Conservation (phyloP, 1,140 invertebrate species). For the Maconellicoccus hirsutus region DNA sequence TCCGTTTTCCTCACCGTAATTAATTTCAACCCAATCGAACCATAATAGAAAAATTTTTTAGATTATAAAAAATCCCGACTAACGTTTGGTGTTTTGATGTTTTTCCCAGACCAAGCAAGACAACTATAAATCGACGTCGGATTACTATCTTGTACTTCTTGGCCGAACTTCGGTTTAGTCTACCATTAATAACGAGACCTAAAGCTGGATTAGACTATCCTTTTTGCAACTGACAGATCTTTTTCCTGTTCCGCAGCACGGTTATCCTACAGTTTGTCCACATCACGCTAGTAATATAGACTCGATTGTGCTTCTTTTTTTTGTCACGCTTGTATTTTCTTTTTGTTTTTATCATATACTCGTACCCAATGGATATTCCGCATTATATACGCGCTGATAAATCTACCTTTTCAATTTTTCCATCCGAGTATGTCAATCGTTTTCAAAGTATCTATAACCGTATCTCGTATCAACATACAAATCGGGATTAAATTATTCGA, state of each 20-base stretch:
- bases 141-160: background rate
- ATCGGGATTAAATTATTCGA: no score
- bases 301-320: no score
- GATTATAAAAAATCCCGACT: background rate
- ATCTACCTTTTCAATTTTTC: no score
- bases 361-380: no score
- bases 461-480: no score
- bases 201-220: conserved; percentile 1
- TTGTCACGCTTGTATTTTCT: no score
- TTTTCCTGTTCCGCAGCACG: background rate
- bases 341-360: no score
- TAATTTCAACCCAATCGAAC: background rate
- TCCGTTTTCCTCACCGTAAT: background rate
- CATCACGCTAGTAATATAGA: no score
- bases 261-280: no score
- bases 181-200: background rate
- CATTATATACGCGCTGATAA: no score
- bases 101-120: background rate
- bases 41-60: background rate
- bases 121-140: background rate
- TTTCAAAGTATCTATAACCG: no score
- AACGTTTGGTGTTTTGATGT: conserved; percentile 8
- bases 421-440: no score
- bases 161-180: conserved; percentile 2
- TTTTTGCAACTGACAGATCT: conserved; percentile 1